phyloP scores from a whole-genome alignment of 2,797 vertebrate genomes.

The Craterocephalus amniculus region DNA sequence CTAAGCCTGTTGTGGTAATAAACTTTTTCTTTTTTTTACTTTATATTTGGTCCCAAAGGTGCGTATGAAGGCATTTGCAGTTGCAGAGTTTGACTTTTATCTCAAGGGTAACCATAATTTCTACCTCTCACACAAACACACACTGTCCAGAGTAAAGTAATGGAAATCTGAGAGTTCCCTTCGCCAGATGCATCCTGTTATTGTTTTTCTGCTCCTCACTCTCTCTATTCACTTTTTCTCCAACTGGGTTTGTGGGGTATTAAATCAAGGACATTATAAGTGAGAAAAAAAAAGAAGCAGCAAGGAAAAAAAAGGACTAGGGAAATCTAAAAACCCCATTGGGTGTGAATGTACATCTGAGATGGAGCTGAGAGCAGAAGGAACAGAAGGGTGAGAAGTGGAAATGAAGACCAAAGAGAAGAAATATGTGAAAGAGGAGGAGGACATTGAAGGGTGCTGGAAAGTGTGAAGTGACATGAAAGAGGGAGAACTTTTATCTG shows the following conservation, averaged over 20 bases:
- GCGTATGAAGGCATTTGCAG: slow-evolving; percentile 68
- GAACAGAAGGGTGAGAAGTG: slow-evolving; percentile 55
- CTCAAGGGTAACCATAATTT: slow-evolving; percentile 70
- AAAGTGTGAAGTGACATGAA: slow-evolving; percentile 45
- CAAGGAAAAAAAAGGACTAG: slow-evolving; percentile 32
- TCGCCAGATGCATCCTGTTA: slow-evolving; percentile 54
- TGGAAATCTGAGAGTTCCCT: slow-evolving; percentile 47
- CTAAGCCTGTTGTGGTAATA: slow-evolving; percentile 35
- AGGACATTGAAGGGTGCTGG: slow-evolving; percentile 26
- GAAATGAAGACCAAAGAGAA: slow-evolving; percentile 30
- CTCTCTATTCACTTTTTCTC: slow-evolving; percentile 40
- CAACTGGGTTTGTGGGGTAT: slow-evolving; percentile 31
- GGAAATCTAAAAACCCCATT: slow-evolving; percentile 49
- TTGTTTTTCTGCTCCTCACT: slow-evolving; percentile 50
- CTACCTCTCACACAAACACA: slow-evolving; percentile 29
- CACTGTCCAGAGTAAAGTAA: slow-evolving; percentile 23
- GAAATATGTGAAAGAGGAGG: slow-evolving; percentile 6
- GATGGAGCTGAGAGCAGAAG: slow-evolving; percentile 34
- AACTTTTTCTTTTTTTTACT: slow-evolving; percentile 44
- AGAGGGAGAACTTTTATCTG: slow-evolving; percentile 38
- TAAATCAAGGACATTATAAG: slow-evolving; percentile 66
- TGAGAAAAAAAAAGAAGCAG: slow-evolving; percentile 28
- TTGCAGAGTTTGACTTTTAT: slow-evolving; percentile 69
- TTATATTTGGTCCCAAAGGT: slow-evolving; percentile 42
- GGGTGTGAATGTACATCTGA: slow-evolving; percentile 49